Percentiles rank a stretch among this genome's conserved stretches.
Evolutionary conservation across 2,113 vertebrate genomes (phyloP).

Genomic region (Melanerpes formicivorus): DNA sequence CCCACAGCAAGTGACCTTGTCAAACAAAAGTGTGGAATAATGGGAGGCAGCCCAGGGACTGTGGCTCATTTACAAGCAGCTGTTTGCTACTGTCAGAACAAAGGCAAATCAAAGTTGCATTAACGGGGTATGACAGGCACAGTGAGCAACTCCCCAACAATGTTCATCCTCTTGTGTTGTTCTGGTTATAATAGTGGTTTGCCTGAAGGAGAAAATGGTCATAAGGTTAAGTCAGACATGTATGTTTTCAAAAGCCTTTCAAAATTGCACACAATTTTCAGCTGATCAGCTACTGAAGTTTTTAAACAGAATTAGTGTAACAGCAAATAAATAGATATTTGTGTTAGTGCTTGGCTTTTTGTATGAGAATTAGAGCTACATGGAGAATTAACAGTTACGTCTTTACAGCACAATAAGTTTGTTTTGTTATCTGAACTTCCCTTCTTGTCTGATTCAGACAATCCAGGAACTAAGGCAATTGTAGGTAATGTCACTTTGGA

Average conservation of each 20-base stretch:
- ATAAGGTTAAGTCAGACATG: slow-evolving; percentile 48
- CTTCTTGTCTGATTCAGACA: background rate
- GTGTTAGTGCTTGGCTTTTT: background rate
- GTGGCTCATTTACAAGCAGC: slow-evolving; percentile 92
- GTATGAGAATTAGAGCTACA: background rate
- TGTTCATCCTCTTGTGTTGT: slow-evolving; percentile 60
- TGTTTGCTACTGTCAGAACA: slow-evolving; percentile 89
- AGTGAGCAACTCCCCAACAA: slow-evolving; percentile 80
- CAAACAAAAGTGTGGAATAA: slow-evolving; percentile 85
- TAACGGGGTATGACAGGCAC: slow-evolving; percentile 86
- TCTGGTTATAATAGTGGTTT: slow-evolving; percentile 59
- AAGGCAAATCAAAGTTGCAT: slow-evolving; percentile 85
- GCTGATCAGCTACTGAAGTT: background rate
- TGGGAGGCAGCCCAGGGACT: slow-evolving; percentile 78
- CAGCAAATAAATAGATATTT: slow-evolving; percentile 9
- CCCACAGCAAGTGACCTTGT: slow-evolving; percentile 91
- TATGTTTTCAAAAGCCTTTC: slow-evolving; percentile 45
- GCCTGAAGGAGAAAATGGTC: slow-evolving; percentile 50
- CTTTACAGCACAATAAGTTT: background rate
- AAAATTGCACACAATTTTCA: slow-evolving; percentile 22
- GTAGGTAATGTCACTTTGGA: background rate
- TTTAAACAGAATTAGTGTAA: slow-evolving; percentile 29
- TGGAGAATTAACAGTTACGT: background rate
- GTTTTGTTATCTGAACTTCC: background rate
- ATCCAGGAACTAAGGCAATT: background rate